Base-by-base conservation (phyloP, 1,140 invertebrate species). In the Thaumetopoea pityocampa region DNA sequence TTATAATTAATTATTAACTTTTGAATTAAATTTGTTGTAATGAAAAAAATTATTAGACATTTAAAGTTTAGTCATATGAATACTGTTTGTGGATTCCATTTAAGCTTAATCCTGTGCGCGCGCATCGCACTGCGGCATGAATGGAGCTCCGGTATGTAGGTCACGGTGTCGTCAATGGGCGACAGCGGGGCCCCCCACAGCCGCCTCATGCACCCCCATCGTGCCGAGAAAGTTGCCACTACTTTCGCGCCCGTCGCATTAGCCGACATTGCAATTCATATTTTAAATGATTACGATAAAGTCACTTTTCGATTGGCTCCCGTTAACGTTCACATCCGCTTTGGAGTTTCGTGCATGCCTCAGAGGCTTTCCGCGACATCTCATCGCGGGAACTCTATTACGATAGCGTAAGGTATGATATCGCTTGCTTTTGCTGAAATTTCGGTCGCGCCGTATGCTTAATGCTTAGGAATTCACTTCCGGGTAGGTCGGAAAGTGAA, bases 401-500 rank as follows among this genome's bases (percentile, higher is more conserved):
- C 28, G 12, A 17, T n/a, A 10, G 1, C 18, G 4, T 10, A 73
- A 35, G 56, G 69, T 68, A 48, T 28, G 28, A 19, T 58, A 55
- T 73, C 29, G 60, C 26, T 24, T 30, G 56, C 10, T 4, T n/a
- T 17, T 8, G 14, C 20, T 48, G 17, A 36, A 60, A 72, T 64
- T 70, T 76, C 52, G 67, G 61, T 60, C 64, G 77, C 62, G 68
- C 77, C 47, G 73, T 84, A 84, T 81, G 74, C 74, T 74, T 71
- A n/a, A 58, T 62, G 69, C 77, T 81, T 72, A 81, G 80, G 80
- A 81, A 84, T 84, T 84, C 77, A 80, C 73, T 84, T 81, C 80
- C 80, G 80, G 80, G 80, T 84, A 78, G 69, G 69, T 78, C 77
- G 77, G 71, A 84, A 81, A 84, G 80, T 84, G 80, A 84, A 84